A percentile compares a stretch with the other conserved stretches of the same genome.
Conservation (phyloP, 1,140 invertebrate genomes). For the Mercenaria mercenaria region DNA sequence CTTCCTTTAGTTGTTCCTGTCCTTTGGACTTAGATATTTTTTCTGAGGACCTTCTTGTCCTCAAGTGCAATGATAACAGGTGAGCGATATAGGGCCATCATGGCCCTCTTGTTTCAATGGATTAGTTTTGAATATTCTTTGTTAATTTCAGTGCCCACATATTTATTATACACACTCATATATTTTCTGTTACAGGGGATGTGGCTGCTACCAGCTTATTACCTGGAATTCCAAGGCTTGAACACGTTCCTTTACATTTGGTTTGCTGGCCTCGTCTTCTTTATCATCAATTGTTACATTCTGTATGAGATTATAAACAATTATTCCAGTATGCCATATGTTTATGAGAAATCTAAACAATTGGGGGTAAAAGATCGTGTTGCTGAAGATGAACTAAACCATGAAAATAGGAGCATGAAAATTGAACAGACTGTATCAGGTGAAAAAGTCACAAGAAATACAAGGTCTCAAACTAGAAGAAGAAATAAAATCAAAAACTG, state of each 20-base stretch:
- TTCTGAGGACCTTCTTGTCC: too few relatives aligned
- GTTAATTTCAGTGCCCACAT: too few relatives aligned
- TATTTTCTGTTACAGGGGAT: conserved; percentile 86
- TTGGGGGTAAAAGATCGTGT: neutral
- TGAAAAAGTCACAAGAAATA: neutral
- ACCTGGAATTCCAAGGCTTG: conserved; percentile 94
- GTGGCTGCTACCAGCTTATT: conserved; percentile 97
- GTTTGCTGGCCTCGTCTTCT: conserved; percentile 86
- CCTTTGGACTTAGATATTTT: too few relatives aligned
- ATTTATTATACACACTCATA: too few relatives aligned
- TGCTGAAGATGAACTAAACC: neutral
- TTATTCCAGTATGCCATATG: conserved; percentile 62
- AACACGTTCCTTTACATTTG: conserved; percentile 91
- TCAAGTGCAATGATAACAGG: too few relatives aligned
- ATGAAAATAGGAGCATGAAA: too few relatives aligned
- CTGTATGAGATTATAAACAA: conserved; percentile 75
- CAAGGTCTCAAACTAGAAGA: conserved; percentile 17
- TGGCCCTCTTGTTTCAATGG: too few relatives aligned
- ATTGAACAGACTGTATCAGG: neutral
- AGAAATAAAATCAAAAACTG: neutral
- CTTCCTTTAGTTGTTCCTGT: too few relatives aligned
- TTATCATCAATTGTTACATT: conserved; percentile 85
- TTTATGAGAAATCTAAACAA: neutral
- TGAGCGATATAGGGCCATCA: too few relatives aligned
- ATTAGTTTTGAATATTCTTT: too few relatives aligned